Evolutionary conservation across 2,797 vertebrate species (phyloP).

Genomic region (Pangasius larnaudii): DNA sequence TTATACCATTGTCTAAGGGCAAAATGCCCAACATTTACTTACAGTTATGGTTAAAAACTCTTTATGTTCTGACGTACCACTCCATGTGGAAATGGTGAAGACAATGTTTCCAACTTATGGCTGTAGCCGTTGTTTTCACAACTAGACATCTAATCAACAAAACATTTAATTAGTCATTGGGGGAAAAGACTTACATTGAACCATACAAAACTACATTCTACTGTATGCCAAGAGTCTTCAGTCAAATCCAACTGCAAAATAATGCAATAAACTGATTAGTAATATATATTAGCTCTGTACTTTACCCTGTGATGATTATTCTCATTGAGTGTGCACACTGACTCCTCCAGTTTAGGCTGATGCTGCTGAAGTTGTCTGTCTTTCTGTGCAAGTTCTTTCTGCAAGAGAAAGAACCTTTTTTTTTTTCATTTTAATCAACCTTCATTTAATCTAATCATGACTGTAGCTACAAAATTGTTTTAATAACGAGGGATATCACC

Average conservation of each 20-base stretch:
- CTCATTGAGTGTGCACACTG: conserved; percentile 83
- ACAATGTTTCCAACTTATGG: conserved; percentile 76
- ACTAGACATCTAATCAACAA: conserved; percentile 68
- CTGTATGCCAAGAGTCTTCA: neutral
- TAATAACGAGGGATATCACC: neutral
- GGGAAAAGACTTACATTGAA: neutral
- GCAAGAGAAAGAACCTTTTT: neutral
- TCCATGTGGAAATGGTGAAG: conserved; percentile 72
- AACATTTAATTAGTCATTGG: conserved; percentile 13
- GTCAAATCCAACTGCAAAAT: neutral
- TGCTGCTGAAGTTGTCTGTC: conserved; percentile 91
- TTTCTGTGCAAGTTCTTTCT: conserved; percentile 90
- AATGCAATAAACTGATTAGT: neutral
- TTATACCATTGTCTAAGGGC: neutral
- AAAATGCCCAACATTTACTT: neutral
- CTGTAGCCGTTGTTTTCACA: conserved; percentile 86
- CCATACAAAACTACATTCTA: neutral
- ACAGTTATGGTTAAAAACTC: neutral
- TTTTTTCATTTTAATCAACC: conserved; percentile 21
- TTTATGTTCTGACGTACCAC: conserved; percentile 70
- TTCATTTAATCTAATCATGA: neutral
- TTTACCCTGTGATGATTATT: conserved; percentile 84
- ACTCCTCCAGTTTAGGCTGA: conserved; percentile 88
- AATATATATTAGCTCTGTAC: conserved; percentile 2
- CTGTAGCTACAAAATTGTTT: neutral